A percentile compares a stretch with the other conserved stretches of the same genome.
Conservation (phyloP, 1,140 invertebrate species). For the Heterodera carotae region DNA sequence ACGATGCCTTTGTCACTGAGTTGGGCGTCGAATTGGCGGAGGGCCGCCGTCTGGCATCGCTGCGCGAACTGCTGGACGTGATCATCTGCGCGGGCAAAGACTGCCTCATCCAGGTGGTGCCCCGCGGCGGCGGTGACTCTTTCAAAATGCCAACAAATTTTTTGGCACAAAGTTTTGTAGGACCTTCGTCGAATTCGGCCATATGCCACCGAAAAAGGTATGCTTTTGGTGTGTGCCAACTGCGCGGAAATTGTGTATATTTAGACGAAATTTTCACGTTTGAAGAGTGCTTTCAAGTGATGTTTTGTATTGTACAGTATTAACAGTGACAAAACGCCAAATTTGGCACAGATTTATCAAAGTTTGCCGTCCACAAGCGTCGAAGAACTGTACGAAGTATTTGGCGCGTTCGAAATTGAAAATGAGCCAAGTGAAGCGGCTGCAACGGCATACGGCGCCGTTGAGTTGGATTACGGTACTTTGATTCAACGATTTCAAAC, state of each 20-base stretch:
- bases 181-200: conserved; percentile 15
- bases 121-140: too few species aligned
- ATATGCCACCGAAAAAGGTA: conserved; percentile 23
- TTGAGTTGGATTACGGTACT: conserved; percentile 32
- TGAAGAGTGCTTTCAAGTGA: conserved; percentile 27
- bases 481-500: conserved; percentile 32
- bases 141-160: neutral
- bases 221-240: neutral
- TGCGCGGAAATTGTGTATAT: neutral
- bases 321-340: neutral
- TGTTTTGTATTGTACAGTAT: conserved; percentile 3
- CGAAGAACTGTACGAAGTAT: conserved; percentile 32
- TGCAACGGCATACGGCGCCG: neutral
- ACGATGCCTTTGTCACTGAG: conserved; percentile 51
- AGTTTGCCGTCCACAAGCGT: conserved; percentile 32
- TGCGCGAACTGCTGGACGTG: conserved; percentile 48
- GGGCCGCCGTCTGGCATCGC: conserved; percentile 29
- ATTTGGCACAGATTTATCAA: conserved; percentile 33
- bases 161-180: neutral
- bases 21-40: conserved; percentile 29
- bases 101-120: conserved; percentile 11
- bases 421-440: neutral
- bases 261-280: conserved; percentile 47
- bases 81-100: conserved; percentile 52
- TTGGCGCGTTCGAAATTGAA: conserved; percentile 14